Evolutionary conservation across 2,888 invertebrate genomes (phyloP).

Genomic region (Seira sanloemensis): DNA sequence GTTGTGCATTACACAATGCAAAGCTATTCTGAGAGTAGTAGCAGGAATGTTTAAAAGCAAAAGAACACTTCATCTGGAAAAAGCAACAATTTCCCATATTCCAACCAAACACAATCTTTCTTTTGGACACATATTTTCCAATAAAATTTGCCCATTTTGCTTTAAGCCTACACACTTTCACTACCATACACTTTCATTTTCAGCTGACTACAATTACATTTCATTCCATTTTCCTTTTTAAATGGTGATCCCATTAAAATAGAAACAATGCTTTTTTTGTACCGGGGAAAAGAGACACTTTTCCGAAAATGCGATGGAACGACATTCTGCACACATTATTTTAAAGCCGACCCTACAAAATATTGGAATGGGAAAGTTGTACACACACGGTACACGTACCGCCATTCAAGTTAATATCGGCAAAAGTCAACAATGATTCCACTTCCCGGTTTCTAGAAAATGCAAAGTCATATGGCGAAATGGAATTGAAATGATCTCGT

Average conservation of each 20-base stretch:
- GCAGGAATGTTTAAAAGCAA: constrained; percentile 9
- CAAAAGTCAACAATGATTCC: no score
- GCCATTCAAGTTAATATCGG: no score
- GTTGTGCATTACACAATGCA: background rate
- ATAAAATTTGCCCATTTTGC: constrained; percentile 30
- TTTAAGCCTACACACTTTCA: background rate
- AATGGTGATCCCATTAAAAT: constrained; percentile 29
- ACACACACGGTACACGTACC: no score
- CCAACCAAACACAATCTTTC: constrained; percentile 5
- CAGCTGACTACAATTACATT: background rate
- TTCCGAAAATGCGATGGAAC: no score
- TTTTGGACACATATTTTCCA: constrained; percentile 47
- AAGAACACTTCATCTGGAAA: background rate
- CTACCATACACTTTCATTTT: background rate
- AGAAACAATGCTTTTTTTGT: background rate
- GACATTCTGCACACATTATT: no score
- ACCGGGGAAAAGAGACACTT: no score
- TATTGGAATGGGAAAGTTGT: no score
- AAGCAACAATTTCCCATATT: constrained; percentile 10
- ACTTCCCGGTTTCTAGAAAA: no score
- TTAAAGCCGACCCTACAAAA: no score
- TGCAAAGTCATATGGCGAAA: no score
- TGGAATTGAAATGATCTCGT: no score
- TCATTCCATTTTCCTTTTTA: constrained; percentile 26
- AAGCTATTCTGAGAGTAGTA: background rate